These are phyloP conservation scores for Elysia crispata DNA, from an alignment of 2,888 invertebrate genomes.

Conservation along the genomic window DNA sequence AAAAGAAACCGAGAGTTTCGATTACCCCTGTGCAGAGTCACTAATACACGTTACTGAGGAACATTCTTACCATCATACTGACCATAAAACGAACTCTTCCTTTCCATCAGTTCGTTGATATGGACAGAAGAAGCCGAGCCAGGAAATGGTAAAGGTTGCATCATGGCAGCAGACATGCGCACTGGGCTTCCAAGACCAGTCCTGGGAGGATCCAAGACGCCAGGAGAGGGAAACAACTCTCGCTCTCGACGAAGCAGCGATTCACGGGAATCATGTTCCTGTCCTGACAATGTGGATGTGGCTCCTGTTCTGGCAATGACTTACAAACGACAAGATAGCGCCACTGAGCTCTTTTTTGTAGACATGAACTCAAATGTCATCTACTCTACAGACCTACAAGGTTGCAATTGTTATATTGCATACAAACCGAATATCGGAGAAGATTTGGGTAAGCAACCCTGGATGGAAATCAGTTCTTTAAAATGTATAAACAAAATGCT, in stretches of 20 bases:
- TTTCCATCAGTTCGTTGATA: slow-evolving; percentile 60
- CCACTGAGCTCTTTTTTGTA: slow-evolving; percentile 62
- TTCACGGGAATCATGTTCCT: slow-evolving; percentile 80
- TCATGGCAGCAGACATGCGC: slow-evolving; percentile 46
- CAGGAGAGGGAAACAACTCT: not conserved
- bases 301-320: slow-evolving; percentile 85
- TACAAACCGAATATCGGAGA: slow-evolving; percentile 33
- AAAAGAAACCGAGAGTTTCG: no score
- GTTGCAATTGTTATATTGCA: slow-evolving; percentile 60
- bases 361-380: slow-evolving; percentile 56
- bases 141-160: slow-evolving; percentile 43
- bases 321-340: slow-evolving; percentile 79
- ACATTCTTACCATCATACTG: not conserved
- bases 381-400: slow-evolving; percentile 61
- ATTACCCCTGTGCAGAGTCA: no score
- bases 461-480: no score
- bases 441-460: no score
- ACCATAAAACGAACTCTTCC: not conserved
- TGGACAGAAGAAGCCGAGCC: slow-evolving; percentile 61
- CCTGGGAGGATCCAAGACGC: slow-evolving; percentile 31
- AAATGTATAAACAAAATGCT: no score
- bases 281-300: slow-evolving; percentile 80
- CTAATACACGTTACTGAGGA: no score
- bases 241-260: slow-evolving; percentile 25
- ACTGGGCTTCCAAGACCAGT: slow-evolving; percentile 38